phyloP scores from a whole-genome alignment of 2,113 vertebrate genomes.

The Etheostoma spectabile region DNA sequence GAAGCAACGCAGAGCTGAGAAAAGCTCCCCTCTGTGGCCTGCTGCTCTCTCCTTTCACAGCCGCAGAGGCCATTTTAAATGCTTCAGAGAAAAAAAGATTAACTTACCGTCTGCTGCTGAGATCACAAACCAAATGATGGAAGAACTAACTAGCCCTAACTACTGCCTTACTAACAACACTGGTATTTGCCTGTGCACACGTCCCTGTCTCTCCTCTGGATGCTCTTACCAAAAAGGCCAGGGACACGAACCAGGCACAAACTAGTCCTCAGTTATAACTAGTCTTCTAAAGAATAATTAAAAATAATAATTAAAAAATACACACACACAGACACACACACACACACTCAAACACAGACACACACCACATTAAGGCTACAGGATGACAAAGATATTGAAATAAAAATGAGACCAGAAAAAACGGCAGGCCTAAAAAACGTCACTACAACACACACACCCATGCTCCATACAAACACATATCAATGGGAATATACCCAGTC shows the following conservation, averaged over 20 bases:
- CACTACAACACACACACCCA: slow-evolving; percentile 36
- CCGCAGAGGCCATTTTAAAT: slow-evolving; percentile 54
- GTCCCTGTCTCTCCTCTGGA: slow-evolving; percentile 7
- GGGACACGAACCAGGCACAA: slow-evolving; percentile 9
- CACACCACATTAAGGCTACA: slow-evolving; percentile 4
- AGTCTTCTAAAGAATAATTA: neutral
- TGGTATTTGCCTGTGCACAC: neutral
- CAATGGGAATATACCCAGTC: slow-evolving; percentile 66
- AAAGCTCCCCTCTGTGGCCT: slow-evolving; percentile 24
- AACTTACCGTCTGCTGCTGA: slow-evolving; percentile 74
- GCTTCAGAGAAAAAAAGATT: slow-evolving; percentile 44
- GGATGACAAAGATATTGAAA: slow-evolving; percentile 11
- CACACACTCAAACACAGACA: neutral
- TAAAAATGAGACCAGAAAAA: slow-evolving; percentile 27
- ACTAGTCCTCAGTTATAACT: slow-evolving; percentile 8
- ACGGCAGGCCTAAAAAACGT: slow-evolving; percentile 10
- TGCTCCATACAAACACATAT: slow-evolving; percentile 56
- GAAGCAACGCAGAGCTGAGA: slow-evolving; percentile 21
- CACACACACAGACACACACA: neutral
- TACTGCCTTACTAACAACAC: slow-evolving; percentile 4
- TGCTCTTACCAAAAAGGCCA: slow-evolving; percentile 18
- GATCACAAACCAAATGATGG: slow-evolving; percentile 33
- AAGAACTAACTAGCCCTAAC: slow-evolving; percentile 25
- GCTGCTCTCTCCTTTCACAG: slow-evolving; percentile 43
- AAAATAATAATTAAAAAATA: neutral